Percentiles rank a stretch among this genome's conserved stretches.
These are phyloP conservation scores for Dioctria linearis DNA, from an alignment of 2,888 invertebrate genomes.

Conservation along the genomic window DNA sequence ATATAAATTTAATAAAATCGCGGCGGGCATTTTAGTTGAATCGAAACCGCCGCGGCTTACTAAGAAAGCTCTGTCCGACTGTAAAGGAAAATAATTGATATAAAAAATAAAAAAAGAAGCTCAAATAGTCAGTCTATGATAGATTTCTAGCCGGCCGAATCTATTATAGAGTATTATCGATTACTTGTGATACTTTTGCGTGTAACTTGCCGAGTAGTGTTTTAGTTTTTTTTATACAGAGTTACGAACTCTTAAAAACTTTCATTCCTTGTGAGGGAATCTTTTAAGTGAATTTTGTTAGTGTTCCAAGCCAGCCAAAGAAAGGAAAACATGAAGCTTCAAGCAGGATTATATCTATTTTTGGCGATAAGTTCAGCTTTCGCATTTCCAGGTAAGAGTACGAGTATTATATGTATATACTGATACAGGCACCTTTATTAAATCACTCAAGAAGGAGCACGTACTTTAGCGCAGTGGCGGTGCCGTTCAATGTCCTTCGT, in stretches of 20 bases:
- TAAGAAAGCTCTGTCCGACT: slow-evolving; percentile 30
- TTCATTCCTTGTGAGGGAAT: background rate
- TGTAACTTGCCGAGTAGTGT: slow-evolving; percentile 29
- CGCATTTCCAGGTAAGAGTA: slow-evolving; percentile 49
- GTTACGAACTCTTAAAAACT: background rate
- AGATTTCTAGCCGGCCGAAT: background rate
- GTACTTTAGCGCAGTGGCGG: slow-evolving; percentile 2
- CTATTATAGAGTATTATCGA: background rate
- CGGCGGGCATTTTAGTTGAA: slow-evolving; percentile 57
- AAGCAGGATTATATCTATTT: slow-evolving; percentile 32
- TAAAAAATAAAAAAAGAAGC: background rate
- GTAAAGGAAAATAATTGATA: background rate
- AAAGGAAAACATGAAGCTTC: slow-evolving; percentile 24
- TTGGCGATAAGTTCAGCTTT: slow-evolving; percentile 39
- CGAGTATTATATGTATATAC: background rate
- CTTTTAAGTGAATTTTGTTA: slow-evolving; percentile 33
- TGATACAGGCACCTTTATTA: slow-evolving; percentile 21
- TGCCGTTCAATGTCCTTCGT: slow-evolving; percentile 17
- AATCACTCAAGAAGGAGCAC: slow-evolving; percentile 32
- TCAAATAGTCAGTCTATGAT: background rate
- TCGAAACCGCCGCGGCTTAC: slow-evolving; percentile 50
- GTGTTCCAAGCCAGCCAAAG: background rate
- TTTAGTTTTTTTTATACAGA: background rate
- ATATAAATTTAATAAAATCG: slow-evolving; percentile 59
- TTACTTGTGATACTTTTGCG: slow-evolving; percentile 16